Evolutionary conservation across 2,888 invertebrate species (phyloP), one percentile per base, ranked within the genome.

Genomic region (Caenorhabditis macrosperma): DNA sequence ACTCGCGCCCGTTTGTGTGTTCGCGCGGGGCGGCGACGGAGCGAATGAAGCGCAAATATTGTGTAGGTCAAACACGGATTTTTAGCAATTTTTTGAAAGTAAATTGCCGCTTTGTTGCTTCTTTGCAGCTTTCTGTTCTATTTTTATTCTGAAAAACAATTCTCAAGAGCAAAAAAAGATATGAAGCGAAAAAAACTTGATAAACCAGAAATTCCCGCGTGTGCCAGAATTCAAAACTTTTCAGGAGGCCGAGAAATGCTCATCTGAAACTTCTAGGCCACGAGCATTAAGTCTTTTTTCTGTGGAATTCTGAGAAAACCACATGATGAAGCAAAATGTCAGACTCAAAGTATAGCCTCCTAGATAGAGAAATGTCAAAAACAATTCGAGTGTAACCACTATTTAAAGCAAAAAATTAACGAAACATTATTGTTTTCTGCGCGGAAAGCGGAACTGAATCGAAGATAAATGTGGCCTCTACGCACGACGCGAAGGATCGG

Each of bases 61-160:
- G 74, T 74, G 64, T 48, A 38, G 74, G 74, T 74, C 74, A 74
- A 74, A 74, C 64, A 74, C 57, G 24, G 48, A 57, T 74, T 66
- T 74, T 52, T 38, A 52, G 20, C 41, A 7, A 48, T 74, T 74
- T 72, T 74, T 72, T 64, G 46, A 71, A 61, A 44, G 26, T 61
- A 55, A 67, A 41, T 20, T 48, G 7, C 7, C 48, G 9, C 1
- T 48, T 54, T 44, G 69, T 69, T 52, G 50, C 50, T 60, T 59
- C 41, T 48, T 33, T 26, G 24, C 17, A 48, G 28, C 35, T 55
- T 67, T 46, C 1, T 22, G n/a, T 6, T 60, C 44, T 69, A 50
- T 59, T 68, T 55, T 26, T 17, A 17, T 10, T 2, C 26, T 1
- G 20, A 33, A 68, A 50, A 59, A 17, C 59, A 17, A n/a, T n/a